Evolutionary conservation across 2,888 invertebrate species (phyloP).

Genomic region (Hipparchia sbordonii): DNA sequence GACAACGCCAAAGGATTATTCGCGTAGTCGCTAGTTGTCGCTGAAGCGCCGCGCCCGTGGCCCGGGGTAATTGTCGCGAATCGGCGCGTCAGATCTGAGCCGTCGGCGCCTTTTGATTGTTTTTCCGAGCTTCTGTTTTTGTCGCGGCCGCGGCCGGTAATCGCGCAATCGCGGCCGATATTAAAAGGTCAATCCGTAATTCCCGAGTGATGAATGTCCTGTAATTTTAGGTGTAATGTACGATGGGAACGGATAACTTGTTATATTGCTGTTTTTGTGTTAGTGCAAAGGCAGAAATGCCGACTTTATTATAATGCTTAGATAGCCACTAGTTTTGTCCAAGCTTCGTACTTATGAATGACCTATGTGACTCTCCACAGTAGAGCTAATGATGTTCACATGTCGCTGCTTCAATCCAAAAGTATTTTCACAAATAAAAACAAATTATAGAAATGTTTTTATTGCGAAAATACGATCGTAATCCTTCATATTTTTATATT

Average conservation of each 20-base stretch:
- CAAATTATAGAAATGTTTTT: no score
- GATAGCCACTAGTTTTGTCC: neutral
- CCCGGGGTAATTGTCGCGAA: slow-evolving; percentile 58
- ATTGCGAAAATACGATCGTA: no score
- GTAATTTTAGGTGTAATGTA: slow-evolving; percentile 31
- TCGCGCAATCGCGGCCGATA: slow-evolving; percentile 57
- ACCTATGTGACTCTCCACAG: no score
- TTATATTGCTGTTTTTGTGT: slow-evolving; percentile 1
- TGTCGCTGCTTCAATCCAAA: no score
- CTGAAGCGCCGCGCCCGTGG: no score
- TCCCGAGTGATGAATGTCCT: slow-evolving; percentile 27
- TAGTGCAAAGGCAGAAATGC: neutral
- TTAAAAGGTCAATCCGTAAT: slow-evolving; percentile 59
- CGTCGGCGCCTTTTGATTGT: slow-evolving; percentile 78
- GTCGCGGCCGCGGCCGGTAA: slow-evolving; percentile 52
- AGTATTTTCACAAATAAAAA: no score
- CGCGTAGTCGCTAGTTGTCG: no score
- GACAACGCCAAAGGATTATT: no score
- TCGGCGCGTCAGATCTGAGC: slow-evolving; percentile 59
- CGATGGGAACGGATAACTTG: slow-evolving; percentile 19
- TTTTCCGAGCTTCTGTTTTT: slow-evolving; percentile 68
- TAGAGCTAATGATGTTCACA: no score
- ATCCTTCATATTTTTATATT: no score
- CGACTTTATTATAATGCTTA: neutral
- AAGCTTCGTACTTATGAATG: no score